Evolutionary conservation across 2,797 vertebrate genomes (phyloP).

Genomic region (Microctenopoma stevenorrisi): DNA sequence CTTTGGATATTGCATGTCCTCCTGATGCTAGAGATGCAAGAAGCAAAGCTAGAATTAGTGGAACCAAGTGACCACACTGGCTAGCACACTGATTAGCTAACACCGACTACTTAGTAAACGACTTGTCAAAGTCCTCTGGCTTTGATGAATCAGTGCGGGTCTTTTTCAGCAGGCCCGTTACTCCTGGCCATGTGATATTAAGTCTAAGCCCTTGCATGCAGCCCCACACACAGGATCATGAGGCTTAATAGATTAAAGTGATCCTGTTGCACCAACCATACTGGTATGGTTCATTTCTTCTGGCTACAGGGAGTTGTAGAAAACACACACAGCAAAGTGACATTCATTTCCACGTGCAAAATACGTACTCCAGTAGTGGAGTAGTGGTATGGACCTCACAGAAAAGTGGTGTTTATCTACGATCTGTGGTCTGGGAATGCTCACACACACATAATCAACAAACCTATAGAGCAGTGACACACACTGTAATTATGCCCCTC

Average conservation of each 20-base stretch:
- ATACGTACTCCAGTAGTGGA: neutral
- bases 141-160: constrained; percentile 47
- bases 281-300: constrained; percentile 54
- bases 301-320: constrained; percentile 35
- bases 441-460: constrained; percentile 11
- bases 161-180: constrained; percentile 43
- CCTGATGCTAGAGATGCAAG: constrained; percentile 50
- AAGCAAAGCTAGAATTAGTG: constrained; percentile 10
- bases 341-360: constrained; percentile 4
- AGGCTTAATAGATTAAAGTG: constrained; percentile 83
- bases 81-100: constrained; percentile 41
- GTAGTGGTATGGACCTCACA: neutral
- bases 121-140: constrained; percentile 59
- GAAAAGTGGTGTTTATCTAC: neutral
- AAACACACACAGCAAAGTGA: constrained; percentile 10
- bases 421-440: neutral
- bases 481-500: constrained; percentile 22
- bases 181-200: constrained; percentile 77
- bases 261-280: constrained; percentile 77
- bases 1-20: constrained; percentile 51
- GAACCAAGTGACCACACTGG: constrained; percentile 13
- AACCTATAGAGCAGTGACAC: neutral
- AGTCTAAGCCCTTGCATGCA: constrained; percentile 77
- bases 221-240: constrained; percentile 76
- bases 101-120: constrained; percentile 45